phyloP scores from a whole-genome alignment of 2,888 invertebrate genomes.

The Mylabris sibirica region DNA sequence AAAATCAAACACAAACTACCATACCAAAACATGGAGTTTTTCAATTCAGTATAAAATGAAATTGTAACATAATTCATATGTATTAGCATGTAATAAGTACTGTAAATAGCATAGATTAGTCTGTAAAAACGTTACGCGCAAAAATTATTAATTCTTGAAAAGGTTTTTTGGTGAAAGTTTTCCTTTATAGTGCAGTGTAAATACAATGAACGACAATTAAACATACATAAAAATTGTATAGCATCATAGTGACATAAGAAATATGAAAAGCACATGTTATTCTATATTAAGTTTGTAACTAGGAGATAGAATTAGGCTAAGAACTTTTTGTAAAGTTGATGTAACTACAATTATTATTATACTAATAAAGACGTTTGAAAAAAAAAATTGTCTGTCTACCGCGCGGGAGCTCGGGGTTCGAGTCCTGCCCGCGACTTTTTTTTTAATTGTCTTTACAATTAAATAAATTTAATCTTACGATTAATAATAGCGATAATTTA shows the following conservation, averaged over 20 bases:
- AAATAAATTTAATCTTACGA: too few species aligned
- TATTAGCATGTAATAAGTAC: neutral
- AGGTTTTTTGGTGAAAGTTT: neutral
- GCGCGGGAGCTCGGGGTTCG: conserved; percentile 92
- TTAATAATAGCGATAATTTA: too few species aligned
- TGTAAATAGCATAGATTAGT: neutral
- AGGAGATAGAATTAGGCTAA: neutral
- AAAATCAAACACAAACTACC: neutral
- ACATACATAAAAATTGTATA: neutral
- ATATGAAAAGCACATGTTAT: neutral
- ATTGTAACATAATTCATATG: neutral
- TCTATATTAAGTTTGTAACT: neutral
- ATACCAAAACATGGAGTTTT: neutral
- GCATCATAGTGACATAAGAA: neutral
- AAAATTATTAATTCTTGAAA: neutral
- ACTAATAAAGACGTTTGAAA: too few species aligned
- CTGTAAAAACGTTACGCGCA: neutral
- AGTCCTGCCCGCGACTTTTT: too few species aligned
- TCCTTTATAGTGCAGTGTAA: neutral
- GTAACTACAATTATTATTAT: too few species aligned
- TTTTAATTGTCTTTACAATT: too few species aligned
- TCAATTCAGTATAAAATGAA: neutral
- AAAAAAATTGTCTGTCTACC: too few species aligned
- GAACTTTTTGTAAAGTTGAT: too few species aligned
- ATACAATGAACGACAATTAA: neutral